Base-by-base conservation (phyloP, 2,113 vertebrate species). In the Grantiella picta region DNA sequence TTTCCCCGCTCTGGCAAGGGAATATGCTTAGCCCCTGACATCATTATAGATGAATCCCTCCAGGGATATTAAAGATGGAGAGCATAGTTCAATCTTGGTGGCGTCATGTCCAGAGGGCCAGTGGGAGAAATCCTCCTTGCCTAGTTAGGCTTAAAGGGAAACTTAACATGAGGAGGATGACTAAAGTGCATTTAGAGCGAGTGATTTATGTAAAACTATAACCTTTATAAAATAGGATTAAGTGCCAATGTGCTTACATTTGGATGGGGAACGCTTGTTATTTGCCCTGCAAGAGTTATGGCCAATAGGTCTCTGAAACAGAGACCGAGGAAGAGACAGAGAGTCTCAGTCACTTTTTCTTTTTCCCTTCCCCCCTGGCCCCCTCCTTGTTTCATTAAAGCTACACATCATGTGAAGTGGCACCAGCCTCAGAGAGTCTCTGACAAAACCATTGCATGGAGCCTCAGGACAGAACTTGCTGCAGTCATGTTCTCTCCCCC, bases 201-300 rank as follows among this genome's bases (percentile, higher is more conserved):
- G 92, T 97, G 96, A 98, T 97, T 96, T 97, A 96, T 94, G 91
- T 92, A 92, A 95, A 95, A 94, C 91, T 96, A 93, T 94, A 97
- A 97, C 95, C 95, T 96, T 97, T 93, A 94, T 95, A 93, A 97
- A 96, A 96, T 88, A 91, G 95, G 95, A 96, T 96, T 97, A 95
- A 95, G 89, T 96, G 97, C 92, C 97, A 95, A 93, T 94, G 89
- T 94, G 91, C 97, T 97, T 97, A 94, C 94, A 84, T 95, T 94
- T 91, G 92, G 96, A 96, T 94, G 80, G 91, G 78, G 82, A 96
- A 94, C 0, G 9, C 95, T 97, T 94, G 90, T 96, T 96, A 96
- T 96, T 96, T 95, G 91, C 91, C 93, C 90, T 95, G 83, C 64
- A 94, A 97, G 97, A 97, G 92, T 97, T 97, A 97, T 94, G 89